A percentile compares a stretch with the other conserved stretches of the same genome.
Evolutionary conservation across 2,888 invertebrate species (phyloP).

Genomic region (Ceramica pisi): DNA sequence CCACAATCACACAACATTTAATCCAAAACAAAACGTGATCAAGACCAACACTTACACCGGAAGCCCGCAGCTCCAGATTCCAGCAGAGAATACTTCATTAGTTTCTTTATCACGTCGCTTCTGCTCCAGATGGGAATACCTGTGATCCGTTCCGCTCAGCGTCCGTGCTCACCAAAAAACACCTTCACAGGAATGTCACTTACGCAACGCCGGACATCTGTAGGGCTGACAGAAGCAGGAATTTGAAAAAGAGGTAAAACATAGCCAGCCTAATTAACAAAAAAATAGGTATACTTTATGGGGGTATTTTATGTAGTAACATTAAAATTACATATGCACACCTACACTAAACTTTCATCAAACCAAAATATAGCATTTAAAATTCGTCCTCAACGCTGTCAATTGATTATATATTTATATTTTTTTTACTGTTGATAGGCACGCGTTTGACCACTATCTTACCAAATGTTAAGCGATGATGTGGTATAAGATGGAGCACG

Average conservation of each 20-base stretch:
- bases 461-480: too few species aligned
- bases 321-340: too few species aligned
- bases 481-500: too few species aligned
- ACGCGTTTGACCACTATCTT: too few species aligned
- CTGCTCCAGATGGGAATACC: slow-evolving; percentile 72
- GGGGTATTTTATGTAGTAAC: too few species aligned
- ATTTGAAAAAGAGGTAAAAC: background rate
- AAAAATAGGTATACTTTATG: too few species aligned
- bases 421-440: too few species aligned
- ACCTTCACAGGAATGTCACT: slow-evolving; percentile 83
- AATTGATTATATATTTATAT: too few species aligned
- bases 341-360: too few species aligned
- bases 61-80: slow-evolving; percentile 71
- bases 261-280: too few species aligned
- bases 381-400: too few species aligned
- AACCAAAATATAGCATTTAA: too few species aligned
- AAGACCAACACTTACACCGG: slow-evolving; percentile 56
- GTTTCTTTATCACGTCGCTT: slow-evolving; percentile 71
- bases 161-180: slow-evolving; percentile 81
- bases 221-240: slow-evolving; percentile 40
- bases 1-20: background rate
- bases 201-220: slow-evolving; percentile 71
- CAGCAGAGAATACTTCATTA: slow-evolving; percentile 74
- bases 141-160: slow-evolving; percentile 83
- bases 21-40: slow-evolving; percentile 41